Base-by-base conservation (phyloP, 1,140 invertebrate species). In the Subanguina moxae region DNA sequence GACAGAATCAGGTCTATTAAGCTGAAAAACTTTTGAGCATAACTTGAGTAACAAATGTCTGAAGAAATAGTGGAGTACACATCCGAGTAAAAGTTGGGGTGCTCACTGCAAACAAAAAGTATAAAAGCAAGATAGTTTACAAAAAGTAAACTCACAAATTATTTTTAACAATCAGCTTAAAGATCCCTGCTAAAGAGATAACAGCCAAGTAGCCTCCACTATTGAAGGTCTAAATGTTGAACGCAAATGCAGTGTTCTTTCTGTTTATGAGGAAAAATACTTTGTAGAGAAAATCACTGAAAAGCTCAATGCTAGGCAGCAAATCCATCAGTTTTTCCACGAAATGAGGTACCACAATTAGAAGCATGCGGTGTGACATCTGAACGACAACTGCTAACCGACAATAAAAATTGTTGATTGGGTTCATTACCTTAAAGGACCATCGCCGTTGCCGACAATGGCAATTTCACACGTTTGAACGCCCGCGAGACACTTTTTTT, bases 1-100 rank as follows among this genome's bases (percentile, higher is more conserved):
- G 67, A 73, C n/a, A 69, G 65, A 3, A 69, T 72, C 27, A 72
- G n/a, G 42, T 69, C 68, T n/a, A 69, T 58, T n/a, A 69, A 57
- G 1, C 70, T 66, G 13, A 72, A 69, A n/a, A 69, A 69, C 30
- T 59, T 71, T 7, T 21, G 38, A 11, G 67, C 67, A 30, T 69
- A 69, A 52, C 32, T 52, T 32, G 67, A 69, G n/a, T 69, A 69
- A 28, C 67, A 69, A n/a, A 69, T 30, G 8, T 71, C 58, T 0
- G 67, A 21, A 1, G 42, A 42, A 15, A 69, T 64, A 17, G 59
- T 71, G 38, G 46, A 27, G 67, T 69, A 69, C 19, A 69, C 67
- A 32, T 72, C 67, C 19, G 27, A 19, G 58, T 69, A 69, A 59
- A 69, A 69, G 28, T 69, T 73, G 15, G 67, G 67, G 32, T 67